A percentile compares a stretch with the other conserved stretches of the same genome.
Conservation (phyloP, 2,888 invertebrate species). For the Drosophila dives region DNA sequence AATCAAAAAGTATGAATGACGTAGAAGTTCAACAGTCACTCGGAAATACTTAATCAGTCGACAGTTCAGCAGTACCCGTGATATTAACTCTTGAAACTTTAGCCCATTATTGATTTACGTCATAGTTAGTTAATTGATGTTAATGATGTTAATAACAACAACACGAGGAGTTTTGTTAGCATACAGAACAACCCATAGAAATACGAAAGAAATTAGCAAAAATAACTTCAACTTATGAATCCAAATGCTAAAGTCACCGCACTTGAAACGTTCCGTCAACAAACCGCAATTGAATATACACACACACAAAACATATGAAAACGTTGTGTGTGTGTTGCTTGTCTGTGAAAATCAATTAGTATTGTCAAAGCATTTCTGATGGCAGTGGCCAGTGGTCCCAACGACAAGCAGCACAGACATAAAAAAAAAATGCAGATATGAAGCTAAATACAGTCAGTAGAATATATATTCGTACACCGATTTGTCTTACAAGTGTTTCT, state of each 20-base stretch:
- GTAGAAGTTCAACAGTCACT: not conserved
- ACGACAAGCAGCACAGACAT: slow-evolving; percentile 1
- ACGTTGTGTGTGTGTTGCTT: not conserved
- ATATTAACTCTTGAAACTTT: not conserved
- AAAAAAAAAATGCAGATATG: slow-evolving; percentile 6
- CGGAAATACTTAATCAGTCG: not conserved
- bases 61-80: not conserved
- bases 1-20: not conserved
- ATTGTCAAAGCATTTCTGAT: slow-evolving; percentile 55
- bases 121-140: not conserved
- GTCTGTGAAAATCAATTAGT: slow-evolving; percentile 69
- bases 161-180: slow-evolving; percentile 36
- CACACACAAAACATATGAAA: slow-evolving; percentile 2
- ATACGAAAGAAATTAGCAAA: slow-evolving; percentile 21
- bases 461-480: not conserved
- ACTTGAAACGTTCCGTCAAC: slow-evolving; percentile 46
- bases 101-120: slow-evolving; percentile 3
- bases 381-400: slow-evolving; percentile 25
- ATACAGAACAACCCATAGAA: slow-evolving; percentile 28
- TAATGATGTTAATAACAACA: not conserved
- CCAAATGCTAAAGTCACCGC: slow-evolving; percentile 35
- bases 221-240: slow-evolving; percentile 36
- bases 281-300: slow-evolving; percentile 46
- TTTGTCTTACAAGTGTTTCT: not conserved
- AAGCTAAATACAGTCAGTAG: not conserved